Conservation (phyloP, 2,888 invertebrate genomes). For the Eugnorisma glareosa region DNA sequence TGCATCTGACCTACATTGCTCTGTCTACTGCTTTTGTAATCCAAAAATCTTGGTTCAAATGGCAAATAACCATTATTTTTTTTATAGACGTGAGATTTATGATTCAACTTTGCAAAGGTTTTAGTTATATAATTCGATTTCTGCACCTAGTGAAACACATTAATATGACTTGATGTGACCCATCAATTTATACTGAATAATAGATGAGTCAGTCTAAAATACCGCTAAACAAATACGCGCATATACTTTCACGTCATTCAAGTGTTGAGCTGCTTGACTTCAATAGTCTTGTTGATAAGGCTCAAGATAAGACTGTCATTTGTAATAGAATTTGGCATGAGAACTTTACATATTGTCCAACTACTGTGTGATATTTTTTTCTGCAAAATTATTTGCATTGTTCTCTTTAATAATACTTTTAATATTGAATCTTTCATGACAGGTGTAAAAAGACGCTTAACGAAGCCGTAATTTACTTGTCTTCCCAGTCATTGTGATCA, state of each 20-base stretch:
- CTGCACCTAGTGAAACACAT: neutral
- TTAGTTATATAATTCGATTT: neutral
- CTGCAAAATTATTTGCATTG: slow-evolving; percentile 11
- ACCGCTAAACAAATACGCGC: neutral
- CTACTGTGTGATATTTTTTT: neutral
- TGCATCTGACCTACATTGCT: neutral
- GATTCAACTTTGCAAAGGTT: neutral
- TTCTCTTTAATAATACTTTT: slow-evolving; percentile 3
- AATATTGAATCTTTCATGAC: neutral
- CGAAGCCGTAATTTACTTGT: neutral
- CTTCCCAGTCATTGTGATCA: neutral
- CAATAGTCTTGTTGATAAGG: slow-evolving; percentile 35
- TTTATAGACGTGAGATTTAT: neutral
- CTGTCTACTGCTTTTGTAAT: neutral
- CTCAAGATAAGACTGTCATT: slow-evolving; percentile 14
- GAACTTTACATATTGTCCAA: neutral
- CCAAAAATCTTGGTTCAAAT: neutral
- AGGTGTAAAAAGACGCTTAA: neutral
- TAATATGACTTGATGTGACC: neutral
- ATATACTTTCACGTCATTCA: slow-evolving; percentile 20
- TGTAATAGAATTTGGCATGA: slow-evolving; percentile 25
- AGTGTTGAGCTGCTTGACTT: slow-evolving; percentile 5
- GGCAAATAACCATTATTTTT: neutral
- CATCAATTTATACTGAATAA: slow-evolving; percentile 15
- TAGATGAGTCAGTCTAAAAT: slow-evolving; percentile 25